These are phyloP conservation scores for Palaemon carinicauda DNA, from an alignment of 1,140 invertebrate genomes.

Conservation along the genomic window DNA sequence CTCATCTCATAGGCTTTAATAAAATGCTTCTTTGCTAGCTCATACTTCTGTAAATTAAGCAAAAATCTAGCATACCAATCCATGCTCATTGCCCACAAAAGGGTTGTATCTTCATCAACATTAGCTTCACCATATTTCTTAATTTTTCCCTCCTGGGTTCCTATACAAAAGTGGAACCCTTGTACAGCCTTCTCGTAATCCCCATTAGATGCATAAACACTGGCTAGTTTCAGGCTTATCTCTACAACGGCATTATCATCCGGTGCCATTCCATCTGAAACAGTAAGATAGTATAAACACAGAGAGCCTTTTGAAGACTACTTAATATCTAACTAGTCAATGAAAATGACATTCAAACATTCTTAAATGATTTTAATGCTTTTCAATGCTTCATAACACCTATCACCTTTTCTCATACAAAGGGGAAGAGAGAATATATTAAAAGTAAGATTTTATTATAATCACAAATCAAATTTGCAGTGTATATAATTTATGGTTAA, in stretches of 20 bases:
- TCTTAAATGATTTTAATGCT: neutral
- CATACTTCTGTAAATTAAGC: slow-evolving; percentile 63
- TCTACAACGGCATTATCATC: slow-evolving; percentile 81
- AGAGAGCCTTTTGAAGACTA: neutral
- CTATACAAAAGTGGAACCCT: slow-evolving; percentile 80
- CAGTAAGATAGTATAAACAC: slow-evolving; percentile 68
- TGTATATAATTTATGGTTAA: too few species aligned
- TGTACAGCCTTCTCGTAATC: slow-evolving; percentile 75
- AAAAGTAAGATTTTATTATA: too few species aligned
- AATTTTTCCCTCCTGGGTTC: slow-evolving; percentile 69
- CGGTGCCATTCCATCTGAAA: slow-evolving; percentile 71
- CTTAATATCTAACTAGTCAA: neutral
- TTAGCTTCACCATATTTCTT: slow-evolving; percentile 64
- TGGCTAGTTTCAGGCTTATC: slow-evolving; percentile 73
- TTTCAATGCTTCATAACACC: too few species aligned
- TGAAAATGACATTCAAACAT: neutral
- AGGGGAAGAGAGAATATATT: too few species aligned
- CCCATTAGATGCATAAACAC: slow-evolving; percentile 69
- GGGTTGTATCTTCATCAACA: slow-evolving; percentile 70
- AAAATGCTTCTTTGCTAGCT: slow-evolving; percentile 70
- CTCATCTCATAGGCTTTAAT: slow-evolving; percentile 75
- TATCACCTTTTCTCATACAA: too few species aligned
- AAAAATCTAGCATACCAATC: slow-evolving; percentile 86
- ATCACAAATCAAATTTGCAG: too few species aligned
- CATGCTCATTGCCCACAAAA: slow-evolving; percentile 75